phyloP scores from a whole-genome alignment of 2,888 invertebrate species.

The Nymphalis polychloros region DNA sequence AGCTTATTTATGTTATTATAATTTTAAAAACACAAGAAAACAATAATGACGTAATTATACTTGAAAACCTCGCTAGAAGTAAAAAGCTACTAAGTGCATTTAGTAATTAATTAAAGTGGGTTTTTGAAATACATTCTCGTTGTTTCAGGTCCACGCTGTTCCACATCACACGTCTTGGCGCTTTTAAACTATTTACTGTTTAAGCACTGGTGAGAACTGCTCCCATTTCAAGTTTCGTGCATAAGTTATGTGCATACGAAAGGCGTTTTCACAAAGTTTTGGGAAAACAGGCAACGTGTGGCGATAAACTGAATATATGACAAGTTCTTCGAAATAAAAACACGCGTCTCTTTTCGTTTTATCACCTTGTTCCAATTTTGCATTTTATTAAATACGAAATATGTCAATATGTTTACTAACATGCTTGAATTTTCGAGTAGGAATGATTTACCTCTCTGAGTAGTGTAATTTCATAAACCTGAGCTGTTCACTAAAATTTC shows the following conservation, averaged over 20 bases:
- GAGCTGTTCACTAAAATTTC: too few relatives aligned
- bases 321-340: conserved; percentile 13
- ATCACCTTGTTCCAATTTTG: too few relatives aligned
- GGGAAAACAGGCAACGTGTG: conserved; percentile 24
- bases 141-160: conserved; percentile 58
- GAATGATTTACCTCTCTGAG: too few relatives aligned
- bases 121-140: conserved; percentile 16
- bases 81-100: conserved; percentile 2
- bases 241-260: conserved; percentile 34
- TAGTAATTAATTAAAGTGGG: conserved; percentile 27
- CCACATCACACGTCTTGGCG: conserved; percentile 53
- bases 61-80: neutral
- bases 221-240: conserved; percentile 36
- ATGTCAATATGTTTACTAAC: too few relatives aligned
- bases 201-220: conserved; percentile 61
- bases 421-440: too few relatives aligned
- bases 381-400: too few relatives aligned
- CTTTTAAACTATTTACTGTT: conserved; percentile 60
- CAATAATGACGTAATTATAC: neutral
- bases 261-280: conserved; percentile 30
- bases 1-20: neutral
- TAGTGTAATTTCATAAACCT: too few relatives aligned
- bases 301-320: conserved; percentile 22
- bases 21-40: neutral
- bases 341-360: too few relatives aligned